Conservation (phyloP, 2,888 invertebrate species). For the Amphipoea oculea region DNA sequence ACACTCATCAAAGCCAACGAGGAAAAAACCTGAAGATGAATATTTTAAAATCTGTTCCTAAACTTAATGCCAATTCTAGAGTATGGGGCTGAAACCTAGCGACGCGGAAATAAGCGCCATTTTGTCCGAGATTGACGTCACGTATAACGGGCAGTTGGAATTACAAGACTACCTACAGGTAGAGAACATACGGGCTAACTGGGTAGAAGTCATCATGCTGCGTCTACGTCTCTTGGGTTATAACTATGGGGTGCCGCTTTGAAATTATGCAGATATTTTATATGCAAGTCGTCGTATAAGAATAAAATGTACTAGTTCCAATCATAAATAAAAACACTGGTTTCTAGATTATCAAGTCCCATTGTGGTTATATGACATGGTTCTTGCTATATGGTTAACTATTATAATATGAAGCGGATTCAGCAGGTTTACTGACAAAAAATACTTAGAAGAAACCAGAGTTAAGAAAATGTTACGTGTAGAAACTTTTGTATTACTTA, state of each 20-base stretch:
- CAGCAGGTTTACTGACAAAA: too few relatives aligned
- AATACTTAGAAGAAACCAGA: background rate
- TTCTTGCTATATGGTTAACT: background rate
- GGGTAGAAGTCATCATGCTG: conserved; percentile 68
- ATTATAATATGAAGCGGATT: background rate
- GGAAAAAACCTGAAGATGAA: background rate
- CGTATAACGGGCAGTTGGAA: conserved; percentile 96
- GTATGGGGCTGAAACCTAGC: conserved; percentile 91
- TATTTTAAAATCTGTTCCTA: background rate
- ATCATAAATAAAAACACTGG: background rate
- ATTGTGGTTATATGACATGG: background rate
- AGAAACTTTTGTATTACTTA: conserved; percentile 1
- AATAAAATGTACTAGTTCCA: background rate
- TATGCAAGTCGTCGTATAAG: background rate
- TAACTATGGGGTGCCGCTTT: conserved; percentile 45
- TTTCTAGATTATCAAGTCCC: background rate
- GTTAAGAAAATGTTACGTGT: background rate
- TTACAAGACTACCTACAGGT: conserved; percentile 97
- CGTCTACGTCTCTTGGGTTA: conserved; percentile 50
- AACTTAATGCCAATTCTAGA: conserved; percentile 85
- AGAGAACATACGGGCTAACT: conserved; percentile 70
- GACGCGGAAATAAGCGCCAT: conserved; percentile 94
- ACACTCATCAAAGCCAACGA: background rate
- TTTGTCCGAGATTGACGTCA: conserved; percentile 95
- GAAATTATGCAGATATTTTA: conserved; percentile 55